Percentiles rank a stretch among this genome's conserved stretches.
phyloP scores from a whole-genome alignment of 2,888 invertebrate species.

The Standfussiana lucernea region DNA sequence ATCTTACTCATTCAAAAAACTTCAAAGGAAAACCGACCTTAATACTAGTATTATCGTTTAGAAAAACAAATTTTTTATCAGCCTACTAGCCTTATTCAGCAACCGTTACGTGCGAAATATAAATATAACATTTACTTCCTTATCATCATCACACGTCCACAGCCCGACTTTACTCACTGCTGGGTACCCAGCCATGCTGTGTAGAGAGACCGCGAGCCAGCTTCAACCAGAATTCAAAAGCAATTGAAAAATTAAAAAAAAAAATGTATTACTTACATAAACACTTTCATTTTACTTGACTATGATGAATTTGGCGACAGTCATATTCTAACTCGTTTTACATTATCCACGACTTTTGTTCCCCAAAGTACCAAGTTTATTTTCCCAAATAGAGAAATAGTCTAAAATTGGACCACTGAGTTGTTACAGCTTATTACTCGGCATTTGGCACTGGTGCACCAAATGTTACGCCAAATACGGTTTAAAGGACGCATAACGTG shows the following conservation, averaged over 20 bases:
- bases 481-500: conserved; percentile 63
- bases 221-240: not conserved
- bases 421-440: conserved; percentile 62
- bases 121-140: not conserved
- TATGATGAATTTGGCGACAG: not conserved
- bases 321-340: not conserved
- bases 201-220: not conserved
- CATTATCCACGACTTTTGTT: not conserved
- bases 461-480: conserved; percentile 64
- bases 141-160: not conserved
- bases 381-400: conserved; percentile 28
- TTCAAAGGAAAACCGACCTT: not conserved
- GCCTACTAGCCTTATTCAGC: not conserved
- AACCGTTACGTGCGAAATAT: not conserved
- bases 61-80: not conserved
- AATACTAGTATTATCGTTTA: not conserved
- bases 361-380: conserved; percentile 12
- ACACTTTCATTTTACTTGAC: not conserved
- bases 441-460: conserved; percentile 57
- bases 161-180: not conserved
- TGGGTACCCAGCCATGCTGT: not conserved
- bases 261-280: not conserved
- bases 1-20: not conserved
- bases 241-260: not conserved
- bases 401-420: conserved; percentile 54